A percentile compares a stretch with the other conserved stretches of the same genome.
Conservation (phyloP, 1,140 invertebrate genomes). For the Apocrypta bakeri region DNA sequence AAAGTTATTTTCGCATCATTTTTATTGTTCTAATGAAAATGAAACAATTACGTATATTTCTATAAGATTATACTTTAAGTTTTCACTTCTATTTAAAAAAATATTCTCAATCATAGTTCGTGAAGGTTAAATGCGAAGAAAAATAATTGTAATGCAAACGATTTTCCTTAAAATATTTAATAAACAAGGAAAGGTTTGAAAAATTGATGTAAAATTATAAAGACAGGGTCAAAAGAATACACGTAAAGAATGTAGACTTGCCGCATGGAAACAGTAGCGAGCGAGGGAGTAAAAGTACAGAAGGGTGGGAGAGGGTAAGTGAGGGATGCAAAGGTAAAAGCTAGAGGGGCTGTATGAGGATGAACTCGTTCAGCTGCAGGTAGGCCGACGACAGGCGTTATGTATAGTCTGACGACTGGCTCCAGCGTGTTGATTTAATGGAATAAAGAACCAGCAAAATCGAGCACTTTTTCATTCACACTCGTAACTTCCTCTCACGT, state of each 20-base stretch:
- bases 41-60: no score
- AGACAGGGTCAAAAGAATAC: neutral
- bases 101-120: no score
- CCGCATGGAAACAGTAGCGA: neutral
- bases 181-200: no score
- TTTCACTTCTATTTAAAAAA: no score
- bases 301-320: neutral
- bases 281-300: neutral
- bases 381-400: slow-evolving; percentile 50
- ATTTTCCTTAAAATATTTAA: no score
- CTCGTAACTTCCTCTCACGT: neutral
- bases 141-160: no score
- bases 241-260: no score
- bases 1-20: no score
- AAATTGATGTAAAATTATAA: neutral
- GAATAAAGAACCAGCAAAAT: slow-evolving; percentile 20
- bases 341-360: neutral
- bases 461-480: slow-evolving; percentile 10
- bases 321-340: neutral
- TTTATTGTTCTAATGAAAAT: no score
- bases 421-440: slow-evolving; percentile 24
- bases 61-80: no score
- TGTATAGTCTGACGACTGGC: slow-evolving; percentile 46
- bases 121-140: no score
- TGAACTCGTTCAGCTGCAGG: slow-evolving; percentile 35